Evolutionary conservation across 2,797 vertebrate genomes (phyloP).

Genomic region (Arnoldichthys spilopterus): DNA sequence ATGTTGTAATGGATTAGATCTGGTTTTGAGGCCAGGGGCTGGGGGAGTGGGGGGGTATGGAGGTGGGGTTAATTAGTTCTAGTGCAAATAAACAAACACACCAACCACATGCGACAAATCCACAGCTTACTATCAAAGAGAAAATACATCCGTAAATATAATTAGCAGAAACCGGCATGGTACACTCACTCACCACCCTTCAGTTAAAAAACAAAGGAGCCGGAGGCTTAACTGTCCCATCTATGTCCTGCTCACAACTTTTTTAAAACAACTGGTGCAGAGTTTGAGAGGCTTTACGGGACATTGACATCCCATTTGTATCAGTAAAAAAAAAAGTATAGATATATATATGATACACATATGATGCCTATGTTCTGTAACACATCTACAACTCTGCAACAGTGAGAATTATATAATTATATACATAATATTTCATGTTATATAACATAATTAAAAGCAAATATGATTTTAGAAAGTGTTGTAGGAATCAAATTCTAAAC

Average conservation of each 20-base stretch:
- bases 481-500: too few species aligned
- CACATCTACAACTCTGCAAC: too few species aligned
- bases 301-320: background rate
- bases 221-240: background rate
- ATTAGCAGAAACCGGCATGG: background rate
- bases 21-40: background rate
- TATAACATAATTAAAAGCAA: too few species aligned
- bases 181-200: background rate
- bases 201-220: background rate
- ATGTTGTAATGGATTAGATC: background rate
- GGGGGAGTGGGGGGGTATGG: background rate
- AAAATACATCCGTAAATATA: conserved; percentile 6
- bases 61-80: background rate
- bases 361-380: too few species aligned
- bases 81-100: conserved; percentile 17
- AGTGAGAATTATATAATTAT: too few species aligned
- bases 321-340: too few species aligned
- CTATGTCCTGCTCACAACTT: background rate
- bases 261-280: background rate
- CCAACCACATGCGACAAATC: background rate
- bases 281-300: background rate
- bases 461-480: too few species aligned
- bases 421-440: too few species aligned
- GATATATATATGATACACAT: too few species aligned
- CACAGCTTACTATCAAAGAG: background rate